phyloP scores from a whole-genome alignment of 2,113 vertebrate species.

The Semicossyphus pulcher region DNA sequence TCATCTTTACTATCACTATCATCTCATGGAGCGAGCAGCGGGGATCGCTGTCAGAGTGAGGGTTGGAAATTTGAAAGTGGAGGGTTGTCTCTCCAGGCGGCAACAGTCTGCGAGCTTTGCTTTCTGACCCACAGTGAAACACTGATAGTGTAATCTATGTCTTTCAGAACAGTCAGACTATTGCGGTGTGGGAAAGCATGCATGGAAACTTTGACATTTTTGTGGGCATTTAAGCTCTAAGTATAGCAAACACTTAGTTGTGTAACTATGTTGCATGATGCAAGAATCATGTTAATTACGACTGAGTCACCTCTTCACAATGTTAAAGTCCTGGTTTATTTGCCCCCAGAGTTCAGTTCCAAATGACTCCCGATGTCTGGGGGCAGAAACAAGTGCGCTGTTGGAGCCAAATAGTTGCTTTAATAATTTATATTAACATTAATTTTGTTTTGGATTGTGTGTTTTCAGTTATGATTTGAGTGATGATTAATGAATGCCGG shows the following conservation, averaged over 20 bases:
- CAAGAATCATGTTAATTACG: background rate
- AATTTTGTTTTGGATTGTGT: too few species aligned
- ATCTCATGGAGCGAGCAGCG: conserved; percentile 47
- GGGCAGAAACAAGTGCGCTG: background rate
- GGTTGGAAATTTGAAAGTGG: conserved; percentile 44
- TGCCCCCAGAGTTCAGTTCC: background rate
- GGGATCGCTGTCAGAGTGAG: conserved; percentile 29
- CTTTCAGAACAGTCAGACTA: background rate
- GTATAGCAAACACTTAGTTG: background rate
- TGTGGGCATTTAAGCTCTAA: background rate
- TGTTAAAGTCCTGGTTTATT: background rate
- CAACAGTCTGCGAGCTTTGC: conserved; percentile 8
- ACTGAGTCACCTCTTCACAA: background rate
- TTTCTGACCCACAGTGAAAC: conserved; percentile 20
- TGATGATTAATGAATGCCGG: too few species aligned
- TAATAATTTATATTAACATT: too few species aligned
- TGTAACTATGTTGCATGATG: background rate
- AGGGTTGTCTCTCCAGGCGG: conserved; percentile 34
- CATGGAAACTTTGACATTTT: background rate
- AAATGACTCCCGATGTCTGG: background rate
- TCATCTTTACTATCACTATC: conserved; percentile 62
- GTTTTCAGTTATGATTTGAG: too few species aligned
- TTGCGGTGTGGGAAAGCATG: background rate
- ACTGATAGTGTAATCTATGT: conserved; percentile 16
- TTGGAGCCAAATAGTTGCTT: too few species aligned